Evolutionary conservation across 2,888 invertebrate genomes (phyloP).

Genomic region (Andrena chrysosceles): DNA sequence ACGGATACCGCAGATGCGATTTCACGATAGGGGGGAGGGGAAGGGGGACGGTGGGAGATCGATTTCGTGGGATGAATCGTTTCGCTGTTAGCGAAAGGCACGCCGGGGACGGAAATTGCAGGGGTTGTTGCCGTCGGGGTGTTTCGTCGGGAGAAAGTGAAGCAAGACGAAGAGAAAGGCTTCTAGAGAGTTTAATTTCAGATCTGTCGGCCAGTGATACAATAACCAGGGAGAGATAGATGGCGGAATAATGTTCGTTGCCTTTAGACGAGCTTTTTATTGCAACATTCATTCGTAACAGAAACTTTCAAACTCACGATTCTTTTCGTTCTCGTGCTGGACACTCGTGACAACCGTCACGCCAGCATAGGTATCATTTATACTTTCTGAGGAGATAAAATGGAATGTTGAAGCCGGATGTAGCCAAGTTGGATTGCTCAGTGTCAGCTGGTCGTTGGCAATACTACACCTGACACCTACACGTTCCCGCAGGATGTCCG

Average conservation of each 20-base stretch:
- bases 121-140: neutral
- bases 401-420: neutral
- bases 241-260: neutral
- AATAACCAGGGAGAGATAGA: neutral
- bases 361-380: too few species aligned
- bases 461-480: slow-evolving; percentile 19
- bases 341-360: too few species aligned
- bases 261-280: slow-evolving; percentile 21
- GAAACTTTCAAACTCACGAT: neutral
- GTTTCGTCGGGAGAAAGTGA: neutral
- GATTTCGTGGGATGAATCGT: slow-evolving; percentile 11
- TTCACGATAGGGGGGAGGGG: neutral
- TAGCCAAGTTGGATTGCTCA: neutral
- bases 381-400: neutral
- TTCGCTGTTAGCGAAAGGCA: slow-evolving; percentile 13
- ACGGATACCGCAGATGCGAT: slow-evolving; percentile 5
- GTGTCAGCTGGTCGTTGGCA: slow-evolving; percentile 18
- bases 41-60: neutral
- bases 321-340: neutral
- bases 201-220: neutral
- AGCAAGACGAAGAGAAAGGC: neutral
- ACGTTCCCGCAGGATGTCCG: slow-evolving; percentile 28
- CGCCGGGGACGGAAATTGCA: neutral
- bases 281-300: slow-evolving; percentile 13
- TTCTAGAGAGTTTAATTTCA: slow-evolving; percentile 10